phyloP scores from a whole-genome alignment of 2,888 invertebrate species.

The Brenthis hecate region DNA sequence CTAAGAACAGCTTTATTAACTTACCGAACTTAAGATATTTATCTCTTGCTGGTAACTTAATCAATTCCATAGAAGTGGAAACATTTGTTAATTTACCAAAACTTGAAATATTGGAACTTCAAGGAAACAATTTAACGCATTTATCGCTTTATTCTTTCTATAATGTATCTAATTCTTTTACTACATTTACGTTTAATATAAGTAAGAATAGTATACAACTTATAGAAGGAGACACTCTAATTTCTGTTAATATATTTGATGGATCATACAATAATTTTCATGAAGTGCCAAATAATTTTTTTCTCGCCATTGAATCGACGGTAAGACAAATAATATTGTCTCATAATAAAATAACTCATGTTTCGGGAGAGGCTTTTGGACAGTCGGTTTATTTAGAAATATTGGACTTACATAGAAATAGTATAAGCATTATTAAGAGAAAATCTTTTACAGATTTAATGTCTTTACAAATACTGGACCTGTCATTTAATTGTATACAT shows the following conservation, averaged over 20 bases:
- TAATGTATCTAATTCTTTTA: slow-evolving; percentile 85
- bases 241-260: slow-evolving; percentile 87
- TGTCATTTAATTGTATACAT: slow-evolving; percentile 88
- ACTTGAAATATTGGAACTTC: slow-evolving; percentile 90
- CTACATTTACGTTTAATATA: slow-evolving; percentile 88
- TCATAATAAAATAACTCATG: slow-evolving; percentile 86
- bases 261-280: slow-evolving; percentile 86
- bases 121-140: slow-evolving; percentile 88
- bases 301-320: slow-evolving; percentile 84
- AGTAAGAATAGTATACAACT: slow-evolving; percentile 85
- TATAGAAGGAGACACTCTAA: slow-evolving; percentile 72
- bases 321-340: slow-evolving; percentile 87
- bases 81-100: slow-evolving; percentile 90
- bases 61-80: slow-evolving; percentile 86
- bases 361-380: slow-evolving; percentile 89
- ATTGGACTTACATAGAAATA: slow-evolving; percentile 88
- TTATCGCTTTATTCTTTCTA: slow-evolving; percentile 86
- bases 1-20: slow-evolving; percentile 88
- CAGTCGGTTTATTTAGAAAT: slow-evolving; percentile 87
- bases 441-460: slow-evolving; percentile 89
- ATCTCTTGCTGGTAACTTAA: slow-evolving; percentile 91
- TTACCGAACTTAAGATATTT: slow-evolving; percentile 90
- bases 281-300: slow-evolving; percentile 85
- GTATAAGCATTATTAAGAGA: slow-evolving; percentile 86
- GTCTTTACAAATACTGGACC: slow-evolving; percentile 89